A percentile compares a stretch with the other conserved stretches of the same genome.
Evolutionary conservation across 2,888 invertebrate genomes (phyloP).

Genomic region (Patella ulyssiponensis): DNA sequence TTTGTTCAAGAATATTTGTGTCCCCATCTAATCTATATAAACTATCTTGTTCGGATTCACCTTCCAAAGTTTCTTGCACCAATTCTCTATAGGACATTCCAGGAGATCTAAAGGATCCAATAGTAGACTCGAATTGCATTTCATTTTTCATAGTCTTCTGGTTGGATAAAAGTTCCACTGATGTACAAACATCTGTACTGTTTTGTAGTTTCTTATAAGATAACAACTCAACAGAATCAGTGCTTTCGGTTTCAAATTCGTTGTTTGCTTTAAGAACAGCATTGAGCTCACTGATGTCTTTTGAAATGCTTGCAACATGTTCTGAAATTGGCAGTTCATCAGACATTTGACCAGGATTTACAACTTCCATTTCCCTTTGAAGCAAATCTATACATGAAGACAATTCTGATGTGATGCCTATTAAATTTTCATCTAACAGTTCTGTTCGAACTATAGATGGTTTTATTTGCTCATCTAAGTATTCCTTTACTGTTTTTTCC

Average conservation of each 20-base stretch:
- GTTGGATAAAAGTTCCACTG: neutral
- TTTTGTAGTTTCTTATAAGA: neutral
- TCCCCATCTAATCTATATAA: neutral
- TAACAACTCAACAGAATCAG: neutral
- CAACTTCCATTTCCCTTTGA: conserved; percentile 4
- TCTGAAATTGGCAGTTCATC: neutral
- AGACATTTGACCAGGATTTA: neutral
- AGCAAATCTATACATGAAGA: neutral
- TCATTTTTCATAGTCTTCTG: neutral
- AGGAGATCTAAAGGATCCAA: neutral
- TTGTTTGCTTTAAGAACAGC: neutral
- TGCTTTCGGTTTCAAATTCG: neutral
- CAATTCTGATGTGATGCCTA: neutral
- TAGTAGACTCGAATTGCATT: no score
- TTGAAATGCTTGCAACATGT: neutral
- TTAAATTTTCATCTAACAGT: no score
- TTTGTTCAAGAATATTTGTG: conserved; percentile 15
- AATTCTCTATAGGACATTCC: neutral
- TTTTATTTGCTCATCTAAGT: no score
- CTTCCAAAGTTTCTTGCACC: neutral
- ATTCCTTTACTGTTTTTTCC: no score
- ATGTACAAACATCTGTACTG: neutral
- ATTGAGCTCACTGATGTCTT: neutral
- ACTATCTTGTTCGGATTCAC: neutral
- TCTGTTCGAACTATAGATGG: no score